Evolutionary conservation across 53 echinoderm and acorn worm genomes (phyloP), one percentile per base, ranked within the genome.

Genomic region (Paracentrotus lividus): DNA sequence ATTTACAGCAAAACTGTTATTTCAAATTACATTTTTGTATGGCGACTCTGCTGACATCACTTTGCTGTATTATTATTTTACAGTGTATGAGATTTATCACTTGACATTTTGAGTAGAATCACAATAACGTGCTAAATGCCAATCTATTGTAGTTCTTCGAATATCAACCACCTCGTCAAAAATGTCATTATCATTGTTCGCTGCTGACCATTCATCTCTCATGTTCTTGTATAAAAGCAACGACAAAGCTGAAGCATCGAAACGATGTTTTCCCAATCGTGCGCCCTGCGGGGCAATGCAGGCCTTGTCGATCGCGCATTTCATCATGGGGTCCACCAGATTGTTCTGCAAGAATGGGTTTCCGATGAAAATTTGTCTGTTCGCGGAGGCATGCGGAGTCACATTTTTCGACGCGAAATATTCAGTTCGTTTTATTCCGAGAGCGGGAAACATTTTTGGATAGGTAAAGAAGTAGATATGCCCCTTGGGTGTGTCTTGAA

Each of bases 211-310:
- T 81, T 86, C 95, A 42, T 76, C 58, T 20, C 55, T 86, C 55
- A 96, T 53, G 52, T 96, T 94, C 67, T 94, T 96, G 77, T 95
- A 96, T 31, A 95, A 72, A 20, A 96, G 49, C 0, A 96, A 57
- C 1, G 96, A 94, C 29, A 96, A 44, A 8, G 96, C 96, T 1
- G 96, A 95, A 0, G 96, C 94, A 85, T 96, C 96, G 76, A 90
- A 95, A 43, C 94, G 92, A 51, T 96, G 96, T 27, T 60, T 66
- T 8, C 92, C 94, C 21, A 88, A 69, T 0, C 47, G 68, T 10
- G 94, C 61, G 27, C 94, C 95, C 5, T 55, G 1, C 0, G 96
- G 96, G 4, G 65, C 78, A 15, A 96, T 96, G 32, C 96, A 96
- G 5, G 94, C 90, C 18, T 8, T 42, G 15, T 93, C 38, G 43